These are phyloP conservation scores for Sycobia sp. DNA, from an alignment of 1,140 invertebrate species.

Conservation along the genomic window DNA sequence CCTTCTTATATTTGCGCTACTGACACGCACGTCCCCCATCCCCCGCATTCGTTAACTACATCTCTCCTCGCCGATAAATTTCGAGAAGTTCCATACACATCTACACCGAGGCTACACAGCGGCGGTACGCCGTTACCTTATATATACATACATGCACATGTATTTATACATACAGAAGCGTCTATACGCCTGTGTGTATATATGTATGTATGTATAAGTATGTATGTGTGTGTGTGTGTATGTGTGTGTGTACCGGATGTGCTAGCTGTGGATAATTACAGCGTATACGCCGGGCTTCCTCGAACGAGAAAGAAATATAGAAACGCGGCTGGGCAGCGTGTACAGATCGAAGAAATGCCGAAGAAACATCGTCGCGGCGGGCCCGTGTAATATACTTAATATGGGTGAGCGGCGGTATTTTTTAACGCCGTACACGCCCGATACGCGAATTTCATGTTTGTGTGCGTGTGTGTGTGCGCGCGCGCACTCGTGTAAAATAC, in stretches of 20 bases:
- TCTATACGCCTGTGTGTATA: too few species aligned
- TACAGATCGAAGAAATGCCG: not conserved
- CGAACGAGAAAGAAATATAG: conserved; percentile 8
- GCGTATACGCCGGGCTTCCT: conserved; percentile 2
- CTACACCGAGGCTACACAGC: not conserved
- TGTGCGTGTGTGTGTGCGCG: not conserved
- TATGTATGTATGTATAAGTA: too few species aligned
- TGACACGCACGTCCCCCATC: too few species aligned
- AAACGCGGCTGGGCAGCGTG: not conserved
- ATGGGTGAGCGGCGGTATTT: not conserved
- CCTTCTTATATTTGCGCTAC: too few species aligned
- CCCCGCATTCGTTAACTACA: too few species aligned
- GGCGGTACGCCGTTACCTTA: too few species aligned
- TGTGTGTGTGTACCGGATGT: conserved; percentile 21
- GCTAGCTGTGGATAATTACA: conserved; percentile 25
- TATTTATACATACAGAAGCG: too few species aligned
- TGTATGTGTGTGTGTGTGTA: too few species aligned
- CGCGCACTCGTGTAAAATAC: too few species aligned
- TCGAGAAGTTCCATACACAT: conserved; percentile 9
- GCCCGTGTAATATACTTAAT: too few species aligned
- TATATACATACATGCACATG: too few species aligned
- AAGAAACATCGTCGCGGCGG: not conserved
- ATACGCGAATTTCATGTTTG: not conserved
- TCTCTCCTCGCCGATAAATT: not conserved
- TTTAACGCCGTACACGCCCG: not conserved